phyloP scores from a whole-genome alignment of 2,113 vertebrate species.

The Boleophthalmus pectinirostris region DNA sequence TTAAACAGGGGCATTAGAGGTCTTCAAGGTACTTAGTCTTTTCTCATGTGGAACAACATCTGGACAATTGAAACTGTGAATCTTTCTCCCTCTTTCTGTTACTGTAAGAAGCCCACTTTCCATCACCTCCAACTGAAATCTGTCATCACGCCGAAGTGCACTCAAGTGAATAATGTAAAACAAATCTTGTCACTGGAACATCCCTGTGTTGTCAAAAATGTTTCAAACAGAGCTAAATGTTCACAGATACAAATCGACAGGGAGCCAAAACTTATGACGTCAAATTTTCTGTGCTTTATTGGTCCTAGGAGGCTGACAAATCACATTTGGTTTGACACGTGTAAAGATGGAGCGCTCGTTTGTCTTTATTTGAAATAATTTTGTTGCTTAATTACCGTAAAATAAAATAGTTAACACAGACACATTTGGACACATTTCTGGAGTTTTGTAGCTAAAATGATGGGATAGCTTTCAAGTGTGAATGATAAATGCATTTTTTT shows the following conservation, averaged over 20 bases:
- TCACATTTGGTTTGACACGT: background rate
- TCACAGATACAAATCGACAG: slow-evolving; percentile 11
- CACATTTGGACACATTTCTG: slow-evolving; percentile 3
- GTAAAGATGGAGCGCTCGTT: background rate
- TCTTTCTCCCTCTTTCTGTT: slow-evolving; percentile 14
- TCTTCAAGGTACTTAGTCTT: slow-evolving; percentile 26
- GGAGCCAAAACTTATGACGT: slow-evolving; percentile 12
- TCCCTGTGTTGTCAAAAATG: slow-evolving; percentile 38
- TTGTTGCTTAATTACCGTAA: background rate
- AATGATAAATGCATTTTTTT: too few species aligned
- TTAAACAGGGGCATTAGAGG: slow-evolving; percentile 6
- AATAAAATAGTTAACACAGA: background rate
- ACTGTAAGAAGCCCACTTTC: slow-evolving; percentile 43
- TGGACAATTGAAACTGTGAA: slow-evolving; percentile 38
- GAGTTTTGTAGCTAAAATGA: slow-evolving; percentile 14
- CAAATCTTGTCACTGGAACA: slow-evolving; percentile 49
- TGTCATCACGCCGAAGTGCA: slow-evolving; percentile 36
- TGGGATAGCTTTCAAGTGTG: slow-evolving; percentile 23
- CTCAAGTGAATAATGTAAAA: slow-evolving; percentile 46
- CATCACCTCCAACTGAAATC: slow-evolving; percentile 40
- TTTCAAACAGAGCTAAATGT: slow-evolving; percentile 30
- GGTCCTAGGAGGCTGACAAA: slow-evolving; percentile 8
- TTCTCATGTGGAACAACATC: slow-evolving; percentile 34
- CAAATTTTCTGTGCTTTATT: slow-evolving; percentile 2
- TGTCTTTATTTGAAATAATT: slow-evolving; percentile 11